phyloP scores from a whole-genome alignment of 2,113 vertebrate genomes.

The Phaetusa simplex region DNA sequence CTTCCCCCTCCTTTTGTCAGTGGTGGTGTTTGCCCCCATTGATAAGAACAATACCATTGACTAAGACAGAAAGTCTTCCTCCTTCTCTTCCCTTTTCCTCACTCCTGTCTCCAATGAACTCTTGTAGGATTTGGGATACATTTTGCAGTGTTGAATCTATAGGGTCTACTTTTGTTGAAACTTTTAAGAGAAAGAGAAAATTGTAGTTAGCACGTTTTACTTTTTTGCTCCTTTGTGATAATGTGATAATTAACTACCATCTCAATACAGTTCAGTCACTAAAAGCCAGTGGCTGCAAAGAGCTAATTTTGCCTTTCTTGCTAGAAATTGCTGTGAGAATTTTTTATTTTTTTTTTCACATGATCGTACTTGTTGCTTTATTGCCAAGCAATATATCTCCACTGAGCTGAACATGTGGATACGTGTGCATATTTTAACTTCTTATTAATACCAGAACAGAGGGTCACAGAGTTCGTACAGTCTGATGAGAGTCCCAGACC shows the following conservation, averaged over 20 bases:
- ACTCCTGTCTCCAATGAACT: neutral
- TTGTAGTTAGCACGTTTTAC: neutral
- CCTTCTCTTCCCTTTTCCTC: neutral
- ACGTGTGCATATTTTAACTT: neutral
- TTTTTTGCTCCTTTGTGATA: neutral
- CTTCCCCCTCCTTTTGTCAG: neutral
- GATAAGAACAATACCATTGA: neutral
- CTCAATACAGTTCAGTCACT: neutral
- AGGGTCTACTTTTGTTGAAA: neutral
- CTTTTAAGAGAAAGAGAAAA: neutral
- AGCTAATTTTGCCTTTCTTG: neutral
- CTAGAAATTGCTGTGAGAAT: neutral
- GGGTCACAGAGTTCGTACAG: neutral
- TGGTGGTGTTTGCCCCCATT: rapidly evolving
- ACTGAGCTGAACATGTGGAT: neutral
- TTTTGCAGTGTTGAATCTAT: neutral
- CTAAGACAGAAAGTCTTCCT: neutral
- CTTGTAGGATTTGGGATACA: neutral
- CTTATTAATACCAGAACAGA: neutral
- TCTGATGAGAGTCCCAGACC: neutral
- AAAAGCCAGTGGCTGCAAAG: neutral
- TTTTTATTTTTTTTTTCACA: neutral
- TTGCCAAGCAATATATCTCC: neutral
- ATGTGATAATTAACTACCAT: neutral
- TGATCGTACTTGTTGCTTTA: neutral